Evolutionary conservation across 2,888 invertebrate genomes (phyloP).

Genomic region (Drosophila phalerata): DNA sequence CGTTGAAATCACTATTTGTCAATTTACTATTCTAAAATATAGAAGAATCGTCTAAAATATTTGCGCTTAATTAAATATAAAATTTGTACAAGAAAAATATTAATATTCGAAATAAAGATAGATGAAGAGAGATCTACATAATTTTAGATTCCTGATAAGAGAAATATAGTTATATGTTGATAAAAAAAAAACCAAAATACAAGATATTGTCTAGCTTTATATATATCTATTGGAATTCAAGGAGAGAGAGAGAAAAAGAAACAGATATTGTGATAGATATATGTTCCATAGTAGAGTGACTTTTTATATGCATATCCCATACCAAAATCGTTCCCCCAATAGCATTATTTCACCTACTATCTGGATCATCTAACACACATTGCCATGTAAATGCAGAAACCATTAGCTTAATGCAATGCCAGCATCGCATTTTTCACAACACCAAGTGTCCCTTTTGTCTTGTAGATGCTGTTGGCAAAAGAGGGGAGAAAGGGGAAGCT

Average conservation of each 20-base stretch:
- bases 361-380: slow-evolving; percentile 61
- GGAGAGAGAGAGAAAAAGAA: no score
- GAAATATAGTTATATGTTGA: no score
- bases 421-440: slow-evolving; percentile 70
- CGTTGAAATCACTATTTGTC: no score
- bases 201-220: no score
- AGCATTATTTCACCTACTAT: slow-evolving; percentile 23
- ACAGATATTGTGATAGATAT: neutral
- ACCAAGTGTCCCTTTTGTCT: slow-evolving; percentile 57
- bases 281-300: neutral
- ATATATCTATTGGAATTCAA: no score
- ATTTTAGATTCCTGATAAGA: no score
- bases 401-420: slow-evolving; percentile 71
- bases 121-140: no score
- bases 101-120: neutral
- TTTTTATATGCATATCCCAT: neutral
- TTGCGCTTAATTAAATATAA: no score
- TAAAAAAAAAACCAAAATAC: no score
- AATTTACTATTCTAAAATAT: no score
- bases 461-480: neutral
- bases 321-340: neutral
- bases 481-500: neutral
- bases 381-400: slow-evolving; percentile 40
- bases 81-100: no score
- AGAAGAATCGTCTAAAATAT: no score